These are phyloP conservation scores for Ctenopoma multispine DNA, from an alignment of 2,797 vertebrate species.

Conservation along the genomic window DNA sequence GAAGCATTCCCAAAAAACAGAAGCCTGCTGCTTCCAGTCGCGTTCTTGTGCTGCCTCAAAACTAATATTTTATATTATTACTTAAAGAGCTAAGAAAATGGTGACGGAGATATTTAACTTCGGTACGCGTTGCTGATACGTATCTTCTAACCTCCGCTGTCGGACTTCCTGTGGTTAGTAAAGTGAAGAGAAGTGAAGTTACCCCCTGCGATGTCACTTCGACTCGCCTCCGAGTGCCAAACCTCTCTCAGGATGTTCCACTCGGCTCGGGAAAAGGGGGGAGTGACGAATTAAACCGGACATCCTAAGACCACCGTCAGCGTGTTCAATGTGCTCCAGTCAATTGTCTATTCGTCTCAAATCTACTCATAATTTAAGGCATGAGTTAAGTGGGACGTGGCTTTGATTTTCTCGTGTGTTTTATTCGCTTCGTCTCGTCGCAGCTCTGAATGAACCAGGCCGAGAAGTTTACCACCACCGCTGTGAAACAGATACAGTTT, in stretches of 20 bases:
- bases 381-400: fast-evolving
- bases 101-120: neutral
- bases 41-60: slow-evolving; percentile 46
- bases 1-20: slow-evolving; percentile 71
- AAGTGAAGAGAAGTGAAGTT: slow-evolving; percentile 28
- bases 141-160: neutral
- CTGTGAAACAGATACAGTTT: slow-evolving; percentile 57
- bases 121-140: neutral
- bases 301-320: slow-evolving; percentile 34
- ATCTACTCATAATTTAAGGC: fast-evolving
- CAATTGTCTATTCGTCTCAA: neutral
- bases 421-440: neutral
- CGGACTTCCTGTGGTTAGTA: neutral
- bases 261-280: slow-evolving; percentile 40
- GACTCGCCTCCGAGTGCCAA: slow-evolving; percentile 35
- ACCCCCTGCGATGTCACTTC: slow-evolving; percentile 76
- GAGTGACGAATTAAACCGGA: slow-evolving; percentile 35
- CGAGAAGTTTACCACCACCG: slow-evolving; percentile 37
- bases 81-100: slow-evolving; percentile 8
- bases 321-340: slow-evolving; percentile 2
- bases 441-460: slow-evolving; percentile 59
- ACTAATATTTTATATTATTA: neutral
- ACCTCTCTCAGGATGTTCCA: slow-evolving; percentile 77
- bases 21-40: slow-evolving; percentile 46
- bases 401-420: neutral